A percentile compares a stretch with the other conserved stretches of the same genome.
These are phyloP conservation scores for Bembecia ichneumoniformis DNA, from an alignment of 2,888 invertebrate species.

Conservation along the genomic window DNA sequence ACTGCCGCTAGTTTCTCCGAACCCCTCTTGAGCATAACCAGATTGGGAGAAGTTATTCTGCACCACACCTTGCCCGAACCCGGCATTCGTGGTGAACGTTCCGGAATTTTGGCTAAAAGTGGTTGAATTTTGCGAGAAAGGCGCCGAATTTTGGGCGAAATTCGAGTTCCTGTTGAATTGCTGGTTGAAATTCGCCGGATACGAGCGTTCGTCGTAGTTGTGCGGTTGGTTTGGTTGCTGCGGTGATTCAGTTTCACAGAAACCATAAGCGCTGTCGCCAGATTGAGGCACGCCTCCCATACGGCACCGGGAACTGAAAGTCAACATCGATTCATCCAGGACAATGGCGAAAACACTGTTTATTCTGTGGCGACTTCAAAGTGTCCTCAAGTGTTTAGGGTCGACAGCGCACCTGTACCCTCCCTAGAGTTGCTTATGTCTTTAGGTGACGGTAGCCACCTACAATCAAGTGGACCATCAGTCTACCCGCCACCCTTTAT, in stretches of 20 bases:
- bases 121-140: slow-evolving; percentile 9
- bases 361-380: too few species aligned
- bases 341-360: background rate
- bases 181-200: slow-evolving; percentile 25
- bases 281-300: slow-evolving; percentile 78
- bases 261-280: slow-evolving; percentile 85
- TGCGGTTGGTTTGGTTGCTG: slow-evolving; percentile 11
- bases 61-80: slow-evolving; percentile 3
- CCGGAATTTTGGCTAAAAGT: slow-evolving; percentile 9
- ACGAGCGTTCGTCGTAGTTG: slow-evolving; percentile 35
- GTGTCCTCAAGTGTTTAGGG: too few species aligned
- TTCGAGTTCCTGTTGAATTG: slow-evolving; percentile 11
- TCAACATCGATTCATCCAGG: background rate
- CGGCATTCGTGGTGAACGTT: slow-evolving; percentile 20
- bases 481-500: too few species aligned
- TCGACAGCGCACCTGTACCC: too few species aligned
- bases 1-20: slow-evolving; percentile 71
- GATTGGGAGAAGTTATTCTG: slow-evolving; percentile 20
- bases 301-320: slow-evolving; percentile 68
- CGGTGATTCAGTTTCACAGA: slow-evolving; percentile 65
- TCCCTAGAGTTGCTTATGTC: too few species aligned
- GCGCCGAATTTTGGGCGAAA: slow-evolving; percentile 5
- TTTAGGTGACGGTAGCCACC: too few species aligned
- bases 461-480: too few species aligned
- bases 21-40: slow-evolving; percentile 27